Base-by-base conservation (phyloP, 92 coral and sea anemone species). In the Nematostella vectensis region DNA sequence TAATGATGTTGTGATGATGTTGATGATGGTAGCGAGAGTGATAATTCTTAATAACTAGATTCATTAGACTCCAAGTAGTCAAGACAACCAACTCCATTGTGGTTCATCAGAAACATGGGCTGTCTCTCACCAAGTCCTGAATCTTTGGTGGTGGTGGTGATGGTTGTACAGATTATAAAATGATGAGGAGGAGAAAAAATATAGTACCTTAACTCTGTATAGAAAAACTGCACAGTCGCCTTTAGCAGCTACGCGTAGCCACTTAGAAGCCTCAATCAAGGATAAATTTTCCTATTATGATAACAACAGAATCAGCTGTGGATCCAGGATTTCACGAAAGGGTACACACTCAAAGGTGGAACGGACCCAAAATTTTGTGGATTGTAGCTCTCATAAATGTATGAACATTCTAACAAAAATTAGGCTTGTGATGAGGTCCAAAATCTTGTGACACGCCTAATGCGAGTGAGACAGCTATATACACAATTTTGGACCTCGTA, bases 281-380 rank as follows among this genome's bases (percentile, higher is more conserved):
- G 98, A 76, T 48, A 70, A 81, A 61, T 82, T 91, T 25, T 91
- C 98, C 98, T 91, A n/a, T n/a, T n/a, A n/a, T n/a, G n/a, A n/a
- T n/a, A n/a, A n/a, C n/a, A n/a, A n/a, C n/a, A n/a, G n/a, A n/a
- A n/a, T n/a, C n/a, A n/a, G n/a, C n/a, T n/a, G n/a, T n/a, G n/a
- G n/a, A n/a, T n/a, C n/a, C n/a, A n/a, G n/a, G n/a, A n/a, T n/a
- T n/a, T n/a, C n/a, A n/a, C n/a, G n/a, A 38, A 9, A 65, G 3
- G 12, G 57, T 39, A 38, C 50, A 21, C 6, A 38, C 3, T 15
- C 13, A 36, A 1, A 23, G 29, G 40, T 12, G 15, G 26, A 10
- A 24, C 9, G 8, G 2, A 11, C 26, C 10, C 16, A 23, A 4
- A 57, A 39, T 22, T 54, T 36, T 15, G 15, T 36, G 42, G n/a